Base-by-base conservation (phyloP, 2,888 invertebrate species). In the Aphrophora alni region DNA sequence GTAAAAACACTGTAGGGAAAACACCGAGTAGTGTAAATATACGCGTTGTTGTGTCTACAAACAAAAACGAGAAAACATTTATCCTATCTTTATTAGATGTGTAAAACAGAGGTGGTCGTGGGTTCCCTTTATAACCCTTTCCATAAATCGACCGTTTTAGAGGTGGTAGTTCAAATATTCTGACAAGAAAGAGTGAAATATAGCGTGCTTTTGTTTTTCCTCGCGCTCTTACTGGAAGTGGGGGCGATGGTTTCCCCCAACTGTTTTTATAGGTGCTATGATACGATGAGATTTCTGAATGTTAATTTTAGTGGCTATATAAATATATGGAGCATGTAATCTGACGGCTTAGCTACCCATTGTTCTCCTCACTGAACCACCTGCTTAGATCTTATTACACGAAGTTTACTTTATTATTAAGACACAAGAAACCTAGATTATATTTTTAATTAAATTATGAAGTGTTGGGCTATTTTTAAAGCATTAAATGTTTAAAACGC, bases 261-360 rank as follows among this genome's bases (percentile, higher is more conserved):
- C 59, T 59, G 59, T 59, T 59, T 59, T 59, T 59, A 59, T 59
- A 59, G 59, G 59, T 21, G 59, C 21, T 14, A 14, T 21, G 59
- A 59, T 59, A 59, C 59, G 59, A 44, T 14, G 44, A 21, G 59
- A 59, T 59, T 59, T 59, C 59, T 59, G 12, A 59, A 59, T 59
- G 59, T 59, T 59, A 59, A 59, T 59, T 59, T 59, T 59, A 59
- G 27, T 71, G 44, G 69, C 70, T 70, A 44, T 77, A 71, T 77
- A 71, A 78, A 59, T 81, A 78, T 78, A 81, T 81, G 81, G 81
- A 28, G 59, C 81, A 81, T 81, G 81, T 81, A 81, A 77, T 81
- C 77, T 78, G 72, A 81, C 75, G 59, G 81, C 78, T 73, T 72
- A 69, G 72, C 71, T 69, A 75, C 27, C 28, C 73, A 78, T 77